These are phyloP conservation scores for Aradus depressus DNA, from an alignment of 2,888 invertebrate genomes.

Conservation along the genomic window DNA sequence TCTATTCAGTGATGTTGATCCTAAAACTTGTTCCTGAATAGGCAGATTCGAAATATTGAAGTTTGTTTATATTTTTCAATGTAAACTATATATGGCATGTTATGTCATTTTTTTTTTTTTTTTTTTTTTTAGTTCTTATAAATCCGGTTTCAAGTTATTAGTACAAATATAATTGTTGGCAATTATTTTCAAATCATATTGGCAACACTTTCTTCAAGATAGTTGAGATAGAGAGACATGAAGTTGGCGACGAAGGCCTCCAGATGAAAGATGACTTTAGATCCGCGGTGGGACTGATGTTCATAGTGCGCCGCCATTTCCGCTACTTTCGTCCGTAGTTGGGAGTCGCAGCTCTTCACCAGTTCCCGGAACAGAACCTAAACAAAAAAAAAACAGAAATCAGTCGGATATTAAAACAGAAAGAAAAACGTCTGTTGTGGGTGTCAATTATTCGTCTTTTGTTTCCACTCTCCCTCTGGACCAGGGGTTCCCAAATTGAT, in stretches of 20 bases:
- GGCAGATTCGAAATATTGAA: no score
- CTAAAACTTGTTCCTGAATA: no score
- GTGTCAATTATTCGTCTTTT: no score
- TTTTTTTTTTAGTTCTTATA: background rate
- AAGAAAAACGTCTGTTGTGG: background rate
- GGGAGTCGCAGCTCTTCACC: constrained; percentile 79
- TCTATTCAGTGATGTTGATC: no score
- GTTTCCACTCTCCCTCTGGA: no score
- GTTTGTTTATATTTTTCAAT: no score
- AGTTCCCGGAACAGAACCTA: constrained; percentile 68
- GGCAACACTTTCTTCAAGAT: constrained; percentile 60
- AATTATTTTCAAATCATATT: constrained; percentile 40
- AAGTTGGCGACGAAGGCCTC: constrained; percentile 96
- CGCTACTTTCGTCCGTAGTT: constrained; percentile 74
- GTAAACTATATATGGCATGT: background rate
- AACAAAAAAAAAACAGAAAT: constrained; percentile 20
- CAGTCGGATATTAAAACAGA: constrained; percentile 1
- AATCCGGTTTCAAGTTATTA: background rate
- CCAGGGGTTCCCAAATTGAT: no score
- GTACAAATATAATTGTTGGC: background rate
- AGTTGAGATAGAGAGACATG: constrained; percentile 87
- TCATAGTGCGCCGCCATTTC: constrained; percentile 82
- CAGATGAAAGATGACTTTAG: constrained; percentile 89
- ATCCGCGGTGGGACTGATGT: constrained; percentile 82
- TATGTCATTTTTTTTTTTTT: background rate